Conservation (phyloP, 2,113 vertebrate genomes). For the Sula dactylatra region DNA sequence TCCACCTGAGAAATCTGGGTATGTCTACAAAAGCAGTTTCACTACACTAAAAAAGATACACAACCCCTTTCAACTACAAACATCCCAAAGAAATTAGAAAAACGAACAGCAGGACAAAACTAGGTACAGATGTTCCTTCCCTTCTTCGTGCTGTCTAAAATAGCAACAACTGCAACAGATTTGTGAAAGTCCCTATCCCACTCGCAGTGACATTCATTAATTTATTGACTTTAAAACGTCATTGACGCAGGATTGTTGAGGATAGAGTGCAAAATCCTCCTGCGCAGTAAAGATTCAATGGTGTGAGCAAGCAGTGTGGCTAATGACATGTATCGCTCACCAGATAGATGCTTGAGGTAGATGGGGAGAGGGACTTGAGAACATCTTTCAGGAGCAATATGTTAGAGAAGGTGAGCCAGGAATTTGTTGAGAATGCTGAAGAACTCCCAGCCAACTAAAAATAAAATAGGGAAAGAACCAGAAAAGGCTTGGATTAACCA, state of each 20-base stretch:
- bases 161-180: background rate
- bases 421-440: background rate
- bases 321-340: background rate
- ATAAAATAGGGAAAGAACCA: background rate
- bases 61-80: background rate
- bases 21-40: slow-evolving; percentile 50
- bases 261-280: background rate
- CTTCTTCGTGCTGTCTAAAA: background rate
- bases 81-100: background rate
- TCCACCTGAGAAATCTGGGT: slow-evolving; percentile 98
- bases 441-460: background rate
- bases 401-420: background rate
- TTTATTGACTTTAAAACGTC: background rate
- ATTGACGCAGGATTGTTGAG: background rate
- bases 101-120: background rate
- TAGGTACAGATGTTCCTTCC: background rate
- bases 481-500: background rate
- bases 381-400: background rate
- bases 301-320: background rate
- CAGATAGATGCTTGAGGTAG: background rate
- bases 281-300: background rate
- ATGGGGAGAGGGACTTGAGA: background rate
- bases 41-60: background rate
- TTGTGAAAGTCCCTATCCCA: background rate
- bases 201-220: background rate